A percentile compares a stretch with the other conserved stretches of the same genome.
Evolutionary conservation across 2,113 vertebrate species (phyloP).

Genomic region (Phyllopteryx taeniolatus): DNA sequence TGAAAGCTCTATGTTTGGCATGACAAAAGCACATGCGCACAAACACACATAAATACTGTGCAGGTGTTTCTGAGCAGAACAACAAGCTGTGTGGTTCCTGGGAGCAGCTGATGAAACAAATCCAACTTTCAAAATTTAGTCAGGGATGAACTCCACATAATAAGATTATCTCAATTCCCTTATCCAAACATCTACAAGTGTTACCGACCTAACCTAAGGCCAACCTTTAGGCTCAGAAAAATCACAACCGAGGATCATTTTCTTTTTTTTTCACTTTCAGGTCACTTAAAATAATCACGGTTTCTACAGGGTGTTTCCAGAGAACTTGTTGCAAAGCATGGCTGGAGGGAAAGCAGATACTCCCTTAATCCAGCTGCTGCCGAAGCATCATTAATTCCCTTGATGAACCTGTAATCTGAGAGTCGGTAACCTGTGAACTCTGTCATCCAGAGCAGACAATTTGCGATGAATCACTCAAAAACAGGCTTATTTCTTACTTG

Average conservation of each 20-base stretch:
- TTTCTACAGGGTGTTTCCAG: slow-evolving; percentile 39
- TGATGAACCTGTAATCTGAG: slow-evolving; percentile 69
- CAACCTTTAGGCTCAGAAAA: slow-evolving; percentile 61
- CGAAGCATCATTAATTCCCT: slow-evolving; percentile 70
- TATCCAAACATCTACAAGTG: slow-evolving; percentile 72
- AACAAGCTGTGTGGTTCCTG: slow-evolving; percentile 36
- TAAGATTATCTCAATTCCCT: slow-evolving; percentile 53
- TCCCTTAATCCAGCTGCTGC: slow-evolving; percentile 57
- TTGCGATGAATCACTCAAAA: slow-evolving; percentile 67
- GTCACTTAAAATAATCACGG: slow-evolving; percentile 53
- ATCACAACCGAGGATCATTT: slow-evolving; percentile 41
- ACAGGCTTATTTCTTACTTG: slow-evolving; percentile 62
- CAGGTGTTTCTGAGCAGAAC: slow-evolving; percentile 69
- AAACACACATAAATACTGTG: slow-evolving; percentile 21
- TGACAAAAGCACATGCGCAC: not conserved
- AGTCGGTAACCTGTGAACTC: slow-evolving; percentile 66
- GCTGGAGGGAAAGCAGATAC: slow-evolving; percentile 61
- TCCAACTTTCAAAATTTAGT: slow-evolving; percentile 44
- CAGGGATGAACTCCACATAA: slow-evolving; percentile 46
- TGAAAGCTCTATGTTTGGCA: not conserved
- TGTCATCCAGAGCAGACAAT: slow-evolving; percentile 60
- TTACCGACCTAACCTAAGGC: slow-evolving; percentile 54
- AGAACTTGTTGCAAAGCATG: slow-evolving; percentile 34
- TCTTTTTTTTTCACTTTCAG: slow-evolving; percentile 35
- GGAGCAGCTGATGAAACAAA: slow-evolving; percentile 69